Base-by-base conservation (phyloP, 2,113 vertebrate species). In the Psittacara wagleri region DNA sequence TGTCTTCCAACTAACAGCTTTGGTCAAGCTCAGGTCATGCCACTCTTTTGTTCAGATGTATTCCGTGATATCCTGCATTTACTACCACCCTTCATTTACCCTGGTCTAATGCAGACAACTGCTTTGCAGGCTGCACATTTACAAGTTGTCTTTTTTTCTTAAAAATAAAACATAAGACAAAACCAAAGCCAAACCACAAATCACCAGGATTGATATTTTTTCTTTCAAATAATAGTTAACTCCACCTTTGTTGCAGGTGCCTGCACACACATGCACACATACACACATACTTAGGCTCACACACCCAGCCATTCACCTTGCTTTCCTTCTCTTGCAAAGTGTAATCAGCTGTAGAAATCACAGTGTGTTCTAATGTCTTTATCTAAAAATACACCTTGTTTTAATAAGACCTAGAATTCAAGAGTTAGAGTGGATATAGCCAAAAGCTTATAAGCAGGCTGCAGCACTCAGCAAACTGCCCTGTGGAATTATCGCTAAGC, bases 341-440 rank as follows among this genome's bases (percentile, higher is more conserved):
- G 19, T 57, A 85, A 49, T 57, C 80, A 81, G 55, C 43, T 9
- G 1, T 6, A 86, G 63, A 91, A 95, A 92, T 92, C 51, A 84
- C 33, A 59, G 28, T n/a, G 15, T 86, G 33, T 52, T 95, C 68
- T 62, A 79, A 95, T 0, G 0, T 8, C 57, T 93, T 94, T 82
- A 91, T 69, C 93, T 96, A 82, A 88, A 96, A 96, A 96, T 83
- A 92, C 67, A 83, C 49, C 31, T 83, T 86, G 39, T 70, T 93
- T 80, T 92, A 57, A 70, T 79, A 83, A 76, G 54, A 75, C 13
- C 27, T 73, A 61, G 51, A 51, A 49, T 73, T 89, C 54, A 63
- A 84, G 61, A 82, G 59, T 48, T 73, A 74, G 52, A 29, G 77
- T 28, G 18, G 23, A 61, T 79, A 87, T 84, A 95, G 83, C 59